These are phyloP conservation scores for Sinocyclocheilus anshuiensis DNA, from an alignment of 2,113 vertebrate species.

Conservation along the genomic window DNA sequence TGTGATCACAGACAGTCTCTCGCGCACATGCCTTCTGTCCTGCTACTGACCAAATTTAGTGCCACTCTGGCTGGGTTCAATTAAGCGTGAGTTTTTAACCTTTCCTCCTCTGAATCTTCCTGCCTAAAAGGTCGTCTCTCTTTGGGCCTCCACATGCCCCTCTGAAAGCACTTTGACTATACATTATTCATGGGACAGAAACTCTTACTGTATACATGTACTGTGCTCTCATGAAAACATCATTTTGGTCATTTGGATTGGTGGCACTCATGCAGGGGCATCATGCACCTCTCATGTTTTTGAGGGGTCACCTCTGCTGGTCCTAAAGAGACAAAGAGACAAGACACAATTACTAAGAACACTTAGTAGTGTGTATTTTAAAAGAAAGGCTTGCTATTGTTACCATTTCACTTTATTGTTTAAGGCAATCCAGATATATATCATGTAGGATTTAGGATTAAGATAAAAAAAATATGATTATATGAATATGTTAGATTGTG, in stretches of 20 bases:
- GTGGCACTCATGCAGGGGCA: background rate
- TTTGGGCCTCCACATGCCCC: slow-evolving; percentile 5
- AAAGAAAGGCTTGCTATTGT: too few relatives aligned
- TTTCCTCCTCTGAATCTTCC: slow-evolving; percentile 29
- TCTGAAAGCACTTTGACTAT: slow-evolving; percentile 45
- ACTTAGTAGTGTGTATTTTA: too few relatives aligned
- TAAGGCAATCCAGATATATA: too few relatives aligned
- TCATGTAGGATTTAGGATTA: too few relatives aligned
- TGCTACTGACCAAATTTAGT: slow-evolving; percentile 37
- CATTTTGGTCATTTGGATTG: slow-evolving; percentile 13
- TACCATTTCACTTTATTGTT: too few relatives aligned
- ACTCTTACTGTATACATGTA: background rate
- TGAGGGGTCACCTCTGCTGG: background rate
- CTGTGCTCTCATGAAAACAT: background rate
- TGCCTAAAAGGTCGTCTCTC: slow-evolving; percentile 27
- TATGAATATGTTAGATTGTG: too few relatives aligned
- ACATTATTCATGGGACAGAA: slow-evolving; percentile 18
- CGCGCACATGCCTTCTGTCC: slow-evolving; percentile 1
- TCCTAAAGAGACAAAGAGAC: background rate
- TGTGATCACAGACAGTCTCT: background rate
- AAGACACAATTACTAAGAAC: background rate
- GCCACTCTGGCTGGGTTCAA: slow-evolving; percentile 50
- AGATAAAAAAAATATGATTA: too few relatives aligned
- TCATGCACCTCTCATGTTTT: background rate
- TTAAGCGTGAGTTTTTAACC: slow-evolving; percentile 46